Evolutionary conservation across 2,797 vertebrate genomes (phyloP).

Genomic region (Aplochiton taeniatus): DNA sequence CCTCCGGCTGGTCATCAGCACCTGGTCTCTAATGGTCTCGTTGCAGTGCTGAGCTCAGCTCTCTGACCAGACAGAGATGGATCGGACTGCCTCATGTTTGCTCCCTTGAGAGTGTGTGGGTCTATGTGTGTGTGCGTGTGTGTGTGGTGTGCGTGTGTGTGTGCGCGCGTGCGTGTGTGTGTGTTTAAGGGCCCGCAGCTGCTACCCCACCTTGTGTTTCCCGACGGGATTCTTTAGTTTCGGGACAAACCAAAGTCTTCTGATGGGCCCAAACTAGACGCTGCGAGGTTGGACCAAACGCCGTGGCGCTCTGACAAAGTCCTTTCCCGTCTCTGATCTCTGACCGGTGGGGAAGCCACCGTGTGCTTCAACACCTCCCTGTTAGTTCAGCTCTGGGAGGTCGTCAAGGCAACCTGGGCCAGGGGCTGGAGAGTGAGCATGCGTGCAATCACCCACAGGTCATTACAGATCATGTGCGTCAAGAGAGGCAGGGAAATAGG

Average conservation of each 20-base stretch:
- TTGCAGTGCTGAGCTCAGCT: constrained; percentile 73
- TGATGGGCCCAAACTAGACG: constrained; percentile 2
- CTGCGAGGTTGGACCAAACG: constrained; percentile 1
- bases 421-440: background rate
- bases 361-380: background rate
- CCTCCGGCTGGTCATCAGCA: constrained; percentile 55
- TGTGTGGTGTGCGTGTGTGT: constrained; percentile 26
- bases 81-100: constrained; percentile 49
- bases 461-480: constrained; percentile 13
- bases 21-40: constrained; percentile 67
- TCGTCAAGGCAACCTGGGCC: background rate
- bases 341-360: background rate
- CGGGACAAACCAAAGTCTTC: constrained; percentile 27
- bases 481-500: constrained; percentile 8
- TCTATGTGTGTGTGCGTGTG: background rate
- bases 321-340: background rate
- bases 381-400: background rate
- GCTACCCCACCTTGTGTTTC: constrained; percentile 19
- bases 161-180: constrained; percentile 3
- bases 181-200: constrained; percentile 15
- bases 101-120: no score
- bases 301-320: background rate
- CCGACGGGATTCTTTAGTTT: constrained; percentile 18
- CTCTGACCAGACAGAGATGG: constrained; percentile 71
- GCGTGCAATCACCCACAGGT: constrained; percentile 10